These are phyloP conservation scores for Pluvianellus socialis DNA, from an alignment of 2,113 vertebrate species.

Conservation along the genomic window DNA sequence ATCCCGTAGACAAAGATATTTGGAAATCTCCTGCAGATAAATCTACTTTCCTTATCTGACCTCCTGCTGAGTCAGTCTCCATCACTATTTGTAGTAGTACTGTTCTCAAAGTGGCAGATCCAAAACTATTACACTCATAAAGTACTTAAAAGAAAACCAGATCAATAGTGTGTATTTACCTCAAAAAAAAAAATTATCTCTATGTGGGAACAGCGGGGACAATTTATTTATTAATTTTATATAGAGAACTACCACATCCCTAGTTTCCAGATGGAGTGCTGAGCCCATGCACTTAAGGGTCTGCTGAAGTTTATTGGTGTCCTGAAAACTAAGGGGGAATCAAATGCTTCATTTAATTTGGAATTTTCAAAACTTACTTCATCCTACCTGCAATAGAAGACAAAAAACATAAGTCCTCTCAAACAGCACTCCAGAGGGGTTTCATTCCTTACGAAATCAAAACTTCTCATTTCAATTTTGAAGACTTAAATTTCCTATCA, in stretches of 20 bases:
- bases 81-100: background rate
- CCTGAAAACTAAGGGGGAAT: background rate
- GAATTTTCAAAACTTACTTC: background rate
- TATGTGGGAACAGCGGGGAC: background rate
- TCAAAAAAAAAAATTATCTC: background rate
- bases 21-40: background rate
- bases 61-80: background rate
- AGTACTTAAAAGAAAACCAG: background rate
- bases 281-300: background rate
- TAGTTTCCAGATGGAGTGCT: background rate
- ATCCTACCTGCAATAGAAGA: background rate
- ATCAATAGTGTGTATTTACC: background rate
- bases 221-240: background rate
- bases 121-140: background rate
- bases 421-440: background rate
- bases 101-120: background rate
- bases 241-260: background rate
- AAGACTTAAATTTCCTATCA: constrained; percentile 14
- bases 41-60: background rate
- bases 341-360: background rate
- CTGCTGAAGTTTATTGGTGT: background rate
- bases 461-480: background rate
- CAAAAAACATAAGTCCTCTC: background rate
- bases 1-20: background rate
- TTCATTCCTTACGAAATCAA: constrained; percentile 18